Percentiles rank a stretch among this genome's conserved stretches.
Evolutionary conservation across 2,888 invertebrate genomes (phyloP).

Genomic region (Drosophila kokeensis): DNA sequence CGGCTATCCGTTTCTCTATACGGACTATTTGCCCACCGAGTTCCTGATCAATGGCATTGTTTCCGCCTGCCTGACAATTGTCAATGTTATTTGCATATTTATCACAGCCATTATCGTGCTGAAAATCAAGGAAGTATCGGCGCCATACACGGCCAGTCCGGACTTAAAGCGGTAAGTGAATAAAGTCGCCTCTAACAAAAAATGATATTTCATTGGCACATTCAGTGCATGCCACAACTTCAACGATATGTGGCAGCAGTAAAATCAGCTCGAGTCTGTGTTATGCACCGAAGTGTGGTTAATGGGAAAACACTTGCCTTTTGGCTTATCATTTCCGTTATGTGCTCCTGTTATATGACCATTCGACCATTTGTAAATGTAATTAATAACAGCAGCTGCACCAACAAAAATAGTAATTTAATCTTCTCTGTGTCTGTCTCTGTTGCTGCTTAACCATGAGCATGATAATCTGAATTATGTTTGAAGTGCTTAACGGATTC

Average conservation of each 20-base stretch:
- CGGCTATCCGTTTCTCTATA: constrained; percentile 89
- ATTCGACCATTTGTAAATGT: constrained; percentile 49
- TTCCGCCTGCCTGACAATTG: constrained; percentile 91
- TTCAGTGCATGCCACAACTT: neutral
- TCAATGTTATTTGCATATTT: constrained; percentile 94
- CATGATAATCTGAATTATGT: constrained; percentile 2
- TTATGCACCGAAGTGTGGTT: constrained; percentile 41
- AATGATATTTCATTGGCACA: neutral
- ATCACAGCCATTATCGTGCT: constrained; percentile 92
- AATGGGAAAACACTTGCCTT: constrained; percentile 47
- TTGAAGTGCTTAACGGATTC: constrained; percentile 8
- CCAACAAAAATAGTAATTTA: neutral
- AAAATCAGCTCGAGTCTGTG: constrained; percentile 10
- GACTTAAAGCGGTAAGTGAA: constrained; percentile 87
- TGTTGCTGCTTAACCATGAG: neutral
- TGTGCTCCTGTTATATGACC: constrained; percentile 28
- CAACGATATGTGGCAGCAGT: constrained; percentile 6
- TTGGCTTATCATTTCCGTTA: constrained; percentile 62
- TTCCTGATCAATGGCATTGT: constrained; percentile 92
- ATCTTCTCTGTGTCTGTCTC: neutral
- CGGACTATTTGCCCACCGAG: constrained; percentile 91
- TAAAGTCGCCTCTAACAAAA: neutral
- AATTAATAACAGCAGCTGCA: constrained; percentile 57
- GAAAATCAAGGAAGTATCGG: constrained; percentile 94
- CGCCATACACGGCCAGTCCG: constrained; percentile 91